Conservation (phyloP, 2,888 invertebrate genomes). For the Pegoplata infirma region DNA sequence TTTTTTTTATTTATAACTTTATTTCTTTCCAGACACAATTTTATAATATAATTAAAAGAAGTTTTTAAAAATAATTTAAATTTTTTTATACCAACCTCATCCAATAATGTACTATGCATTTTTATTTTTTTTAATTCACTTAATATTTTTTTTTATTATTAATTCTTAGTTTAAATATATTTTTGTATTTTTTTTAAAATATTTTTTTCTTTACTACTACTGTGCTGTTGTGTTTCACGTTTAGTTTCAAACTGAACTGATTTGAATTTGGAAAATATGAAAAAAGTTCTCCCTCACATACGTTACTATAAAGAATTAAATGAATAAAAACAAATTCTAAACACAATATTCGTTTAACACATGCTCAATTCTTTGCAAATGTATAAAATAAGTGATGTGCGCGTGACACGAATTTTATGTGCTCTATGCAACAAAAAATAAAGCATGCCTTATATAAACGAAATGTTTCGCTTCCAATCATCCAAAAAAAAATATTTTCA, state of each 20-base stretch:
- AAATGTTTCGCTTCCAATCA: too few relatives aligned
- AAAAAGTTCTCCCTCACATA: constrained; percentile 61
- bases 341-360: constrained; percentile 35
- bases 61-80: constrained; percentile 12
- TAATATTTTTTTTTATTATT: constrained; percentile 14
- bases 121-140: constrained; percentile 55
- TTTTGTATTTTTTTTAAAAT: constrained; percentile 41
- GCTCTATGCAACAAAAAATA: too few relatives aligned
- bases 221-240: constrained; percentile 63
- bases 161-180: constrained; percentile 21
- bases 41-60: background rate
- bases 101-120: constrained; percentile 74
- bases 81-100: constrained; percentile 69
- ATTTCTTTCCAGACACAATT: background rate
- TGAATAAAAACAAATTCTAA: constrained; percentile 46
- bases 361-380: constrained; percentile 23
- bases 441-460: too few relatives aligned
- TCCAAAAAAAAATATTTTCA: too few relatives aligned
- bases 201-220: constrained; percentile 43
- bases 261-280: constrained; percentile 66
- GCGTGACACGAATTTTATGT: too few relatives aligned
- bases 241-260: constrained; percentile 71
- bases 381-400: too few relatives aligned
- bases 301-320: constrained; percentile 37
- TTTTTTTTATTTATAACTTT: background rate